These are phyloP conservation scores for Urocolius indicus DNA, from an alignment of 2,113 vertebrate genomes.

Conservation along the genomic window DNA sequence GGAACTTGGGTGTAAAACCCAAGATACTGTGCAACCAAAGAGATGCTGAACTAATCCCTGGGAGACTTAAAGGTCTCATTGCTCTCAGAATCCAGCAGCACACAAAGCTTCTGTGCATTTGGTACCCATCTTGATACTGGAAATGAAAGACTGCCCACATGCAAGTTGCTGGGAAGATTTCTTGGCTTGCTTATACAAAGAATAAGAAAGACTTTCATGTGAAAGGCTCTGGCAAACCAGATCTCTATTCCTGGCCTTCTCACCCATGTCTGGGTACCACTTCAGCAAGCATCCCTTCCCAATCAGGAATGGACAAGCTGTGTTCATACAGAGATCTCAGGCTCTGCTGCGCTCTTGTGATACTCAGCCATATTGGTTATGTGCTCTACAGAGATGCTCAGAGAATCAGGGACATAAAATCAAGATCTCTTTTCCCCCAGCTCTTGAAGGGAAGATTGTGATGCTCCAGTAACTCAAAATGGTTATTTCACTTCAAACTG, in stretches of 20 bases:
- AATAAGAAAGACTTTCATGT: too few relatives aligned
- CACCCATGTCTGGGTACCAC: accelerated
- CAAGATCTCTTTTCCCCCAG: not conserved
- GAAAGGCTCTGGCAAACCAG: not conserved
- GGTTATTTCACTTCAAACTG: not conserved
- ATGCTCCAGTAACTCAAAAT: not conserved
- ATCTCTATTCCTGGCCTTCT: not conserved
- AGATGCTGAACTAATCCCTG: not conserved
- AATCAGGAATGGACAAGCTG: not conserved
- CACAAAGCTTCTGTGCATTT: accelerated
- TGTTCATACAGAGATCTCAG: accelerated
- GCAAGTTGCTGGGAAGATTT: too few relatives aligned
- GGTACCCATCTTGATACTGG: not conserved
- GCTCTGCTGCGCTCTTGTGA: not conserved
- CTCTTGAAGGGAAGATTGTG: not conserved
- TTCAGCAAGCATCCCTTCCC: not conserved
- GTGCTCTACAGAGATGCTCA: not conserved
- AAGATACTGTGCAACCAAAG: not conserved
- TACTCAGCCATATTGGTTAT: not conserved
- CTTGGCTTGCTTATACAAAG: not conserved
- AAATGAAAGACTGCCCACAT: accelerated
- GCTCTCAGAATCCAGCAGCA: not conserved
- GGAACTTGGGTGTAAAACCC: too few relatives aligned
- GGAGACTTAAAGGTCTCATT: not conserved
- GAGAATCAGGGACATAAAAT: not conserved